phyloP scores from a whole-genome alignment of 2,888 invertebrate genomes.

The Luffia ferchaultella region DNA sequence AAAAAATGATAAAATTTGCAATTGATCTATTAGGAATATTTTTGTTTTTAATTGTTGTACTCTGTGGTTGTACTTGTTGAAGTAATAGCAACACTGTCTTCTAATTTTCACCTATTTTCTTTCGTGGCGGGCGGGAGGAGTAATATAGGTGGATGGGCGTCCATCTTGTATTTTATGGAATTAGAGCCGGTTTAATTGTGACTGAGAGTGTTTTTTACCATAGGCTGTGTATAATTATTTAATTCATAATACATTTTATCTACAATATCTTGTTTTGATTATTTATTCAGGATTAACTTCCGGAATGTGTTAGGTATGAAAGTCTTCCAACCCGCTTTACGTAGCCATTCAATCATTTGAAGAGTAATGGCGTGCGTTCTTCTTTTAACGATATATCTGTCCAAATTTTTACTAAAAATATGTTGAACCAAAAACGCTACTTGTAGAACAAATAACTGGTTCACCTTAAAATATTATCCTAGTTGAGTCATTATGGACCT shows the following conservation, averaged over 20 bases:
- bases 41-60: too few species aligned
- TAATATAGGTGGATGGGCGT: slow-evolving; percentile 73
- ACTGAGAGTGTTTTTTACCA: slow-evolving; percentile 62
- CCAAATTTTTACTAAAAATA: slow-evolving; percentile 28
- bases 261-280: slow-evolving; percentile 54
- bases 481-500: too few species aligned
- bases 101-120: slow-evolving; percentile 26
- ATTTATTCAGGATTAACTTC: slow-evolving; percentile 62
- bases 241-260: slow-evolving; percentile 55
- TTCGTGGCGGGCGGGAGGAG: slow-evolving; percentile 31
- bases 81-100: not conserved
- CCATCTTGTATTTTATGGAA: slow-evolving; percentile 82
- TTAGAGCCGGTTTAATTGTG: slow-evolving; percentile 76
- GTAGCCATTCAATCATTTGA: slow-evolving; percentile 59
- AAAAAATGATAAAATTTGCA: too few species aligned
- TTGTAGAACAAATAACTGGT: too few species aligned
- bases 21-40: too few species aligned
- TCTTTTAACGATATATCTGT: slow-evolving; percentile 67
- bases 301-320: slow-evolving; percentile 80
- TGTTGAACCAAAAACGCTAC: too few species aligned
- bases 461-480: too few species aligned
- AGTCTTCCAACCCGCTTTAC: slow-evolving; percentile 25
- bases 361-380: slow-evolving; percentile 75
- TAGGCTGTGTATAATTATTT: slow-evolving; percentile 49
- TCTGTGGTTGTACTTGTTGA: too few species aligned